A percentile compares a stretch with the other conserved stretches of the same genome.
Evolutionary conservation across 2,113 vertebrate species (phyloP).

Genomic region (Mohoua ochrocephala): DNA sequence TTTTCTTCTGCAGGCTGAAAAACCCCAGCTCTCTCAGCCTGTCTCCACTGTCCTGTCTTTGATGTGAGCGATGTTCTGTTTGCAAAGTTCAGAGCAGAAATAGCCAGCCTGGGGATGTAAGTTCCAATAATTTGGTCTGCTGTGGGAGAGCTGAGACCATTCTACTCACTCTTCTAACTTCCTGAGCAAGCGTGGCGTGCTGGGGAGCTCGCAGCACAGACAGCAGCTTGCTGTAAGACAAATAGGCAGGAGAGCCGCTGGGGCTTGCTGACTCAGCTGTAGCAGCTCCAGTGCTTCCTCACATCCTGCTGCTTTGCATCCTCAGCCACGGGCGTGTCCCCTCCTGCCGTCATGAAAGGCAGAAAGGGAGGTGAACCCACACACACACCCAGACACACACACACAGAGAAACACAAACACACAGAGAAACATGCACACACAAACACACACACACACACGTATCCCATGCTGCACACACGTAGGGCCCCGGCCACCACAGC

Average conservation of each 20-base stretch:
- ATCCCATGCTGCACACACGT: accelerated
- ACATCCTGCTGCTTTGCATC: neutral
- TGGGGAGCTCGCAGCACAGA: neutral
- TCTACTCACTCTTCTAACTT: neutral
- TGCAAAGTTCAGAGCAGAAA: neutral
- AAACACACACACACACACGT: accelerated
- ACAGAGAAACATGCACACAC: too few species aligned
- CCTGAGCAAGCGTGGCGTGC: accelerated
- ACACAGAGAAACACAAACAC: neutral
- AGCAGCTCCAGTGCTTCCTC: neutral
- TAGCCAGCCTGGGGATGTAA: neutral
- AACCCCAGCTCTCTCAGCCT: neutral
- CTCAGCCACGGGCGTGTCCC: neutral
- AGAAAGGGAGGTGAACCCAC: too few species aligned
- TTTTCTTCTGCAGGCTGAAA: neutral
- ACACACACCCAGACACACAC: neutral
- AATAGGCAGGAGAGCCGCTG: neutral
- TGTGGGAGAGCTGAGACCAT: neutral
- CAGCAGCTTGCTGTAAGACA: neutral
- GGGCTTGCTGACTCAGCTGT: neutral
- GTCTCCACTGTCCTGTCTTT: neutral
- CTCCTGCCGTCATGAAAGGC: neutral
- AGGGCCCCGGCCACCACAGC: accelerated
- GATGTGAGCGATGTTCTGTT: accelerated
- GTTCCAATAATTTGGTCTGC: neutral